phyloP scores from a whole-genome alignment of 1,140 invertebrate genomes.

The Calephelis virginiensis region DNA sequence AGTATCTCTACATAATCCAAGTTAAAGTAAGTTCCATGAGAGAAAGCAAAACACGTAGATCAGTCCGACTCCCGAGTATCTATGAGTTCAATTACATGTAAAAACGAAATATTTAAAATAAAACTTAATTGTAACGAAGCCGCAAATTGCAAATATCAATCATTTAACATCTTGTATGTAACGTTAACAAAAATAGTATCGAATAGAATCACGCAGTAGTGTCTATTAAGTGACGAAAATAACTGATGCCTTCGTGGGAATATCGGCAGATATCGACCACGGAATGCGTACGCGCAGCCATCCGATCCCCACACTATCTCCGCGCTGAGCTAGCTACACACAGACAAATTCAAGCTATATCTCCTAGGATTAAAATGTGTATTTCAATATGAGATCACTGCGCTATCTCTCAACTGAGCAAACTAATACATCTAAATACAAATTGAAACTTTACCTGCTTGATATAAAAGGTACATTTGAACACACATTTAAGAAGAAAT shows the following conservation, averaged over 20 bases:
- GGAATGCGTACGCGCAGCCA: conserved; percentile 33
- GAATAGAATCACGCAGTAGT: conserved; percentile 34
- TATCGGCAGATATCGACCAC: conserved; percentile 28
- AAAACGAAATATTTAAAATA: too few species aligned
- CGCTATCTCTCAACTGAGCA: background rate
- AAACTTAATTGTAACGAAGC: too few species aligned
- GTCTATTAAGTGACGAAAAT: conserved; percentile 29
- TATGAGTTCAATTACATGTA: too few species aligned
- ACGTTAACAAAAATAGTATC: conserved; percentile 7
- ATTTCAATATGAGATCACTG: background rate
- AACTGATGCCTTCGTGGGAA: conserved; percentile 30
- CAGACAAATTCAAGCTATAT: background rate
- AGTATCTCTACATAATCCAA: too few species aligned
- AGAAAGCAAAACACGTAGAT: too few species aligned
- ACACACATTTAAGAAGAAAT: background rate
- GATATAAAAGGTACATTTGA: conserved; percentile 6
- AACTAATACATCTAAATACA: background rate
- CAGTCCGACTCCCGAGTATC: too few species aligned
- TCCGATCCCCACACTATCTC: conserved; percentile 22
- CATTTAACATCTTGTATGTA: background rate
- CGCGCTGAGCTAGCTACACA: background rate
- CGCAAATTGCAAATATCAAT: background rate
- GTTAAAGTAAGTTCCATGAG: too few species aligned
- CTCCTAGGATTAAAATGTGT: background rate
- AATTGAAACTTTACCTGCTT: background rate